phyloP scores from a whole-genome alignment of 2,888 invertebrate genomes.

The Muscina levida region DNA sequence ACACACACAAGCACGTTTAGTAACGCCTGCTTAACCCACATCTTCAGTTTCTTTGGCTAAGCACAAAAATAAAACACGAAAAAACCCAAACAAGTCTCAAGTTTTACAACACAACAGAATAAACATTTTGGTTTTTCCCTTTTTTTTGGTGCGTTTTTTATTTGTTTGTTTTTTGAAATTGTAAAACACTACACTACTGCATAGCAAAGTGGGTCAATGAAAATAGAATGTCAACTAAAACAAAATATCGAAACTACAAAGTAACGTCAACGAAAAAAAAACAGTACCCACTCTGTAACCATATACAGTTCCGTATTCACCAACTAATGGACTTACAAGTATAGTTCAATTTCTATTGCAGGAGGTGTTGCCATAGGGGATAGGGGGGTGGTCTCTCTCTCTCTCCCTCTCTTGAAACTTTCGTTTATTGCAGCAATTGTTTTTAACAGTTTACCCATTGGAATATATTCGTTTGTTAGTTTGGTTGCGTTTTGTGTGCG shows the following conservation, averaged over 20 bases:
- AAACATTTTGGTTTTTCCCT: too few relatives aligned
- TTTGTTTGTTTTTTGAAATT: too few relatives aligned
- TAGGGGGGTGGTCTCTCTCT: slow-evolving; percentile 13
- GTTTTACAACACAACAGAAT: slow-evolving; percentile 25
- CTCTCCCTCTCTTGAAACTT: background rate
- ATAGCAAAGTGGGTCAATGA: slow-evolving; percentile 50
- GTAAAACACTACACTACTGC: too few relatives aligned
- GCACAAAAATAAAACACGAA: background rate
- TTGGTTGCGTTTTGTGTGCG: slow-evolving; percentile 38
- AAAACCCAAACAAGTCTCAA: too few relatives aligned
- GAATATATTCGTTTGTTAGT: background rate
- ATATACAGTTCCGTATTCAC: background rate
- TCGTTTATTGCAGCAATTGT: background rate
- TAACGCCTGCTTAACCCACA: background rate
- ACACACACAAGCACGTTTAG: slow-evolving; percentile 7
- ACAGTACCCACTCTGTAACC: slow-evolving; percentile 21
- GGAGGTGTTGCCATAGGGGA: slow-evolving; percentile 8
- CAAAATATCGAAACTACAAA: too few relatives aligned
- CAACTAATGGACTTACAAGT: background rate
- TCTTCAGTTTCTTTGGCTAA: too few relatives aligned
- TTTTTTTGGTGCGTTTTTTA: too few relatives aligned
- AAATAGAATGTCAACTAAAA: slow-evolving; percentile 36
- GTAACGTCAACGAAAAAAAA: slow-evolving; percentile 8
- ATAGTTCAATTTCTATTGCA: background rate
- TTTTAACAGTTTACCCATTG: slow-evolving; percentile 23